Evolutionary conservation across 1,140 invertebrate genomes (phyloP).

Genomic region (Drosophila kepulauana): DNA sequence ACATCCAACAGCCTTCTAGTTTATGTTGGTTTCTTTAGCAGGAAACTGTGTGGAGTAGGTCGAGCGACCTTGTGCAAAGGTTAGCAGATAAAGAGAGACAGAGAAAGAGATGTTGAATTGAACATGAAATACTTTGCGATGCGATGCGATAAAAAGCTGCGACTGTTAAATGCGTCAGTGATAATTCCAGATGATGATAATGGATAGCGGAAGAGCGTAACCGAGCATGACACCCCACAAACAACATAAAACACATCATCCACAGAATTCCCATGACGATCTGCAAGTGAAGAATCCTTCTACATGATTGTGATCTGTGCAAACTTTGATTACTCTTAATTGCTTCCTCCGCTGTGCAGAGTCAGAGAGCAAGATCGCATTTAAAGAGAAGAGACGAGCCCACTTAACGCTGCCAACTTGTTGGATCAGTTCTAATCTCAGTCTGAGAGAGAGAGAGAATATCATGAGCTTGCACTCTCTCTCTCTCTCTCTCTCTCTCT

Average conservation of each 20-base stretch:
- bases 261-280: constrained; percentile 32
- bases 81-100: constrained; percentile 40
- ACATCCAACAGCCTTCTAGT: constrained; percentile 4
- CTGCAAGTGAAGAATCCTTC: not conserved
- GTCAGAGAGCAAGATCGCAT: too few species aligned
- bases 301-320: not conserved
- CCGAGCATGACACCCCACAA: constrained; percentile 20
- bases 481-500: too few species aligned
- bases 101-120: not conserved
- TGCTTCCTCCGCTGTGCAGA: constrained; percentile 10
- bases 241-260: constrained; percentile 20
- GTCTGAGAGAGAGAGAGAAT: not conserved
- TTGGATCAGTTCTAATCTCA: too few species aligned
- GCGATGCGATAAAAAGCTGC: constrained; percentile 20
- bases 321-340: constrained; percentile 18
- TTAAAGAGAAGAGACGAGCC: too few species aligned
- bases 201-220: constrained; percentile 48
- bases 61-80: constrained; percentile 48
- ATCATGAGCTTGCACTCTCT: too few species aligned
- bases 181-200: constrained; percentile 53
- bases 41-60: constrained; percentile 29
- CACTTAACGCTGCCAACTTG: too few species aligned
- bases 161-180: constrained; percentile 52
- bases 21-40: not conserved
- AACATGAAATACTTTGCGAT: constrained; percentile 1